Percentiles rank a stretch among this genome's conserved stretches.
phyloP scores from a whole-genome alignment of 1,140 invertebrate species.

The Drosophila subpulchrella region DNA sequence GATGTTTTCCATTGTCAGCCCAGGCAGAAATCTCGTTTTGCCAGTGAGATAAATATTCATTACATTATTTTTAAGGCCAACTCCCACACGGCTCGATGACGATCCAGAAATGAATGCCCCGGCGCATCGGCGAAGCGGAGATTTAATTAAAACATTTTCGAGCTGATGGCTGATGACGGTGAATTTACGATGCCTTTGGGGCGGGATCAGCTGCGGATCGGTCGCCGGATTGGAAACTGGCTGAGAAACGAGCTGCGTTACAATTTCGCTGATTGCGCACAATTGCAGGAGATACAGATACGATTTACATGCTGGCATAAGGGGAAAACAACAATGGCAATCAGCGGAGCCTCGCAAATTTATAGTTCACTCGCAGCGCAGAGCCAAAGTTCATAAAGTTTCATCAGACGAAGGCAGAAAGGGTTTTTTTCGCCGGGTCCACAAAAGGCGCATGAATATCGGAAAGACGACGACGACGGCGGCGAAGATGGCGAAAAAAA shows the following conservation, averaged over 20 bases:
- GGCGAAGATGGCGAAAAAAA: conserved; percentile 69
- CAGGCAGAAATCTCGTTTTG: background rate
- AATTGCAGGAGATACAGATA: conserved; percentile 73
- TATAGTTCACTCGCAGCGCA: conserved; percentile 66
- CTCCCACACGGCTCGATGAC: conserved; percentile 27
- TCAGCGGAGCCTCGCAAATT: conserved; percentile 68
- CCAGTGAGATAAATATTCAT: conserved; percentile 52
- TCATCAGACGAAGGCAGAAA: conserved; percentile 58
- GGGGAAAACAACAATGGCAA: conserved; percentile 57
- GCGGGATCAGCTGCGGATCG: conserved; percentile 26
- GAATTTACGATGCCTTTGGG: conserved; percentile 47
- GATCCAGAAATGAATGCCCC: conserved; percentile 30
- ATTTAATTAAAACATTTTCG: conserved; percentile 81
- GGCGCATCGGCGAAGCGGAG: conserved; percentile 4
- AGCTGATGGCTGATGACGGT: conserved; percentile 31
- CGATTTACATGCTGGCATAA: conserved; percentile 66
- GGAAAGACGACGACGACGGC: conserved; percentile 46
- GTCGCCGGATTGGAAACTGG: conserved; percentile 27
- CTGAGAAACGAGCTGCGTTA: conserved; percentile 75
- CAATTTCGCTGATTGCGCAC: conserved; percentile 77
- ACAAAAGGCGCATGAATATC: conserved; percentile 53
- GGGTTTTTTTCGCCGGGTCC: conserved; percentile 7
- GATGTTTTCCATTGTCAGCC: conserved; percentile 15
- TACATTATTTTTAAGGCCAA: conserved; percentile 40
- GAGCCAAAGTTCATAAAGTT: conserved; percentile 82